Evolutionary conservation across 2,113 vertebrate genomes (phyloP).

Genomic region (Lepidothrix coronata): DNA sequence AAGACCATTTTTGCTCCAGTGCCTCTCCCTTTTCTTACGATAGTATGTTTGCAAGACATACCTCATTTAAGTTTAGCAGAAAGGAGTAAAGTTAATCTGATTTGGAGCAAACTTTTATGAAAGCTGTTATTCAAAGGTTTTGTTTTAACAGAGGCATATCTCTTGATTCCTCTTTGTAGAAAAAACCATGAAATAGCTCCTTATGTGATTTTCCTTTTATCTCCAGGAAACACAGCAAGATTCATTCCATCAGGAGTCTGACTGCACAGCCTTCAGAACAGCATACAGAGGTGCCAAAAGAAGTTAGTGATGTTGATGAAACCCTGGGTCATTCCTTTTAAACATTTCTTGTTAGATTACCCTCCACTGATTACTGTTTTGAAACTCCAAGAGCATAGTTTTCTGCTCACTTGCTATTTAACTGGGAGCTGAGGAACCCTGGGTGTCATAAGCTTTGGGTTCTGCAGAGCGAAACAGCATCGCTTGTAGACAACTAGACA

Average conservation of each 20-base stretch:
- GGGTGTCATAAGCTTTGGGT: background rate
- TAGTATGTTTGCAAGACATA: background rate
- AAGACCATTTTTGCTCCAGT: background rate
- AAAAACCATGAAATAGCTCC: background rate
- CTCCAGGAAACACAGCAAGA: constrained; percentile 94
- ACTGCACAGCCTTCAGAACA: constrained; percentile 81
- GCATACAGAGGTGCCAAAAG: constrained; percentile 88
- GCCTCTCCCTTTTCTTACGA: background rate
- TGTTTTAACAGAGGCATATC: background rate
- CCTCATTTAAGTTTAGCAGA: background rate
- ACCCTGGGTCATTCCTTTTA: background rate
- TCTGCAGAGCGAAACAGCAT: background rate
- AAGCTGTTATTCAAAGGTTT: background rate
- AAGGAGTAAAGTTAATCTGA: background rate
- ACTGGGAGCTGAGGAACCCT: background rate
- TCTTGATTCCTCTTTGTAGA: background rate
- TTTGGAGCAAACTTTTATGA: background rate
- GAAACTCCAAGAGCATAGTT: background rate
- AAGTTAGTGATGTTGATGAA: constrained; percentile 80
- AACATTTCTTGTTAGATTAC: background rate
- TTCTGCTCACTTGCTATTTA: background rate
- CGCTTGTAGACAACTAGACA: background rate
- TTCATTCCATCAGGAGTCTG: constrained; percentile 85
- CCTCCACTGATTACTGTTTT: background rate
- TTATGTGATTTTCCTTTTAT: constrained; percentile 59